Conservation (phyloP, 2,113 vertebrate genomes). For the Seriola dumerili region DNA sequence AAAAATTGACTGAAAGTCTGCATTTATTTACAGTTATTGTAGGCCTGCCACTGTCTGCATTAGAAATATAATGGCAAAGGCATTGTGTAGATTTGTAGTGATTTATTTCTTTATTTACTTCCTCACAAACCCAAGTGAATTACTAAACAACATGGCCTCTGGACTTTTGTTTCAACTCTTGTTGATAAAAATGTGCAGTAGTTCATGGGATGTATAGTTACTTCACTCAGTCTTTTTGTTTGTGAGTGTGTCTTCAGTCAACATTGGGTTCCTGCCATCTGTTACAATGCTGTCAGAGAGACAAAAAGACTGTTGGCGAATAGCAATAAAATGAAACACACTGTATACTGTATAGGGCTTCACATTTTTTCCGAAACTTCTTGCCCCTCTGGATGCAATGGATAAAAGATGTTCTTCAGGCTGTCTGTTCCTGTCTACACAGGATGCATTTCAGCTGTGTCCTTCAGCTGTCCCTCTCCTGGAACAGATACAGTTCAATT, state of each 20-base stretch:
- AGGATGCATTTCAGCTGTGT: background rate
- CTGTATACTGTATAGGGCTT: background rate
- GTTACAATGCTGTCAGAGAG: background rate
- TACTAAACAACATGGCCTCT: background rate
- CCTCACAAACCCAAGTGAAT: background rate
- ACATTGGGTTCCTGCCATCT: background rate
- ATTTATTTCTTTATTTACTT: background rate
- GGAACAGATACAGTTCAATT: background rate
- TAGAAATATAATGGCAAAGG: too few species aligned
- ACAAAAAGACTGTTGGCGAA: background rate
- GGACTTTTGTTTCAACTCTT: background rate
- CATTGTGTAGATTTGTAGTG: too few species aligned
- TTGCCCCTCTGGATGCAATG: background rate
- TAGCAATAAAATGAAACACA: background rate
- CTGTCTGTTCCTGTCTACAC: background rate
- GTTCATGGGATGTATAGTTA: background rate
- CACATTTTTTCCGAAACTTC: background rate
- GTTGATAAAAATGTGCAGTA: background rate
- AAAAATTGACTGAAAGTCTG: too few species aligned
- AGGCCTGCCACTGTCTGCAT: too few species aligned
- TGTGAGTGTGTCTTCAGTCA: background rate
- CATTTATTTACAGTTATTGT: too few species aligned
- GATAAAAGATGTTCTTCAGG: background rate
- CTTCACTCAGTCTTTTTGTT: background rate
- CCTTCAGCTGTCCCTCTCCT: background rate